Conservation (phyloP, 2,113 vertebrate genomes). For the Channa argus region DNA sequence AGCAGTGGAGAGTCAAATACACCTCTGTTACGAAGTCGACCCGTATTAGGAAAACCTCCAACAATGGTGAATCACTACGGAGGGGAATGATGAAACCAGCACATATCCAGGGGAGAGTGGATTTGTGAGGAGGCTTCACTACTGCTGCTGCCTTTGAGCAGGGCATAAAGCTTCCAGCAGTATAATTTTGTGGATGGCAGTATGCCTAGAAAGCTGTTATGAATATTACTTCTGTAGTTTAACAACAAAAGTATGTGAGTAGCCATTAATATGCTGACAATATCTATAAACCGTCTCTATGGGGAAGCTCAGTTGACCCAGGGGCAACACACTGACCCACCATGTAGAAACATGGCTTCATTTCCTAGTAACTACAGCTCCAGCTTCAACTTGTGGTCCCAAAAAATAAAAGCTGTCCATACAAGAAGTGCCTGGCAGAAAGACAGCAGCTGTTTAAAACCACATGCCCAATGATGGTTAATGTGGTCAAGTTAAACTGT, state of each 20-base stretch:
- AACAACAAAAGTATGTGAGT: not conserved
- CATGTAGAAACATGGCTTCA: not conserved
- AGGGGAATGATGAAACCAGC: conserved; percentile 41
- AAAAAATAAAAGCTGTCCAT: too few relatives aligned
- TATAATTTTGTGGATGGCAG: conserved; percentile 9
- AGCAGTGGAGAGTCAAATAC: conserved; percentile 43
- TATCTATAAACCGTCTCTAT: conserved; percentile 8
- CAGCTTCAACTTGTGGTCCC: too few relatives aligned
- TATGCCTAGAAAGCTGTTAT: not conserved
- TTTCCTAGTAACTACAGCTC: not conserved
- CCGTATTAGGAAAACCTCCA: conserved; percentile 42
- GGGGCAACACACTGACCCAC: conserved; percentile 5
- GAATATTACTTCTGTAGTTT: not conserved
- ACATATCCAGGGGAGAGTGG: conserved; percentile 15
- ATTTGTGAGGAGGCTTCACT: conserved; percentile 5
- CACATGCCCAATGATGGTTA: not conserved
- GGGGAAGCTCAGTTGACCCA: not conserved
- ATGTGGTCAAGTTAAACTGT: not conserved
- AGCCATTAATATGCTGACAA: not conserved
- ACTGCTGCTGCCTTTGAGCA: conserved; percentile 7
- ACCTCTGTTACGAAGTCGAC: conserved; percentile 29
- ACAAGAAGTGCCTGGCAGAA: conserved; percentile 5
- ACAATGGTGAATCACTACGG: conserved; percentile 56
- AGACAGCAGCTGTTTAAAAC: not conserved
- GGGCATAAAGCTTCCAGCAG: not conserved